phyloP scores from a whole-genome alignment of 2,888 invertebrate species.

The Coleophora deauratella region DNA sequence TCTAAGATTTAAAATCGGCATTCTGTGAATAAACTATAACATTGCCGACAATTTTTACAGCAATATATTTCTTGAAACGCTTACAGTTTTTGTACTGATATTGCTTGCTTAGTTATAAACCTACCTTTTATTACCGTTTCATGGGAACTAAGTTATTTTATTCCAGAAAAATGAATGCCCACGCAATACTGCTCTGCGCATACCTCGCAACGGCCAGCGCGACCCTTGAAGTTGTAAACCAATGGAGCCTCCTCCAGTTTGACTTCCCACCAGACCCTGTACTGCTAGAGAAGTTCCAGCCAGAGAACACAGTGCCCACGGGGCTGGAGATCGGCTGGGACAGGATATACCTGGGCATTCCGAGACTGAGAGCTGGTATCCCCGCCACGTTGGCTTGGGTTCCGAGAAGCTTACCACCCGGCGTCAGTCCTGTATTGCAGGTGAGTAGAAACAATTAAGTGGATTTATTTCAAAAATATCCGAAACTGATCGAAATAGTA shows the following conservation, averaged over 20 bases:
- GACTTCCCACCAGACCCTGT: slow-evolving; percentile 78
- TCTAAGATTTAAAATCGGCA: no score
- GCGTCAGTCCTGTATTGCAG: slow-evolving; percentile 81
- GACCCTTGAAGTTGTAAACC: slow-evolving; percentile 76
- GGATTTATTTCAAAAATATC: no score
- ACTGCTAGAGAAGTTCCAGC: slow-evolving; percentile 74
- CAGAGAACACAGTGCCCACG: slow-evolving; percentile 84
- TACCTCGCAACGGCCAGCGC: slow-evolving; percentile 49
- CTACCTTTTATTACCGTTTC: no score
- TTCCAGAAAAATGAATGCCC: slow-evolving; percentile 31
- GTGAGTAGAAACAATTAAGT: slow-evolving; percentile 32
- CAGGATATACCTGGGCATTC: slow-evolving; percentile 83
- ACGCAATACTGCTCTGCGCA: slow-evolving; percentile 34
- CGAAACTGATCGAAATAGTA: no score
- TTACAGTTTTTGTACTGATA: no score
- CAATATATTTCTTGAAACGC: no score
- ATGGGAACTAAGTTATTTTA: no score
- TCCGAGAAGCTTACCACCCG: slow-evolving; percentile 76
- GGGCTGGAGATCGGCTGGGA: slow-evolving; percentile 83
- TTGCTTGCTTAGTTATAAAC: no score
- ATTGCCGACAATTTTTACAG: no score
- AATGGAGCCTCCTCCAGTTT: slow-evolving; percentile 80
- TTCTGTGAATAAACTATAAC: no score
- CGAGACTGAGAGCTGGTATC: slow-evolving; percentile 82
- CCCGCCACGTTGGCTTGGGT: slow-evolving; percentile 83